Evolutionary conservation across 2,113 vertebrate genomes (phyloP), one percentile per base, ranked within the genome.

Genomic region (Thamnophis sirtalis): DNA sequence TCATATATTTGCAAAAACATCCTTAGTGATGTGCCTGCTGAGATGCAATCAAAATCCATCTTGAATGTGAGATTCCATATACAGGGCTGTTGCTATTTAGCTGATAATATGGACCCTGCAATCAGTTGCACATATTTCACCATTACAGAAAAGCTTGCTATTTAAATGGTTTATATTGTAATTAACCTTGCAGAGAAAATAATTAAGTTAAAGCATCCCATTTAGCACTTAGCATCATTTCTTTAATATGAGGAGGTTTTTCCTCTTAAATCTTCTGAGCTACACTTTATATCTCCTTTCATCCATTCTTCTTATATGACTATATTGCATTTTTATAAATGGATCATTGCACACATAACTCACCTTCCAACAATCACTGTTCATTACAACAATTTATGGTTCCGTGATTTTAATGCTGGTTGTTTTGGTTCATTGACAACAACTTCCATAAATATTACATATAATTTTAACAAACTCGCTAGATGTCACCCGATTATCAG

Each of bases 131-230:
- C 13, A 84, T 4, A 93, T 19, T 90, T 92, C 55, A 95, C 91
- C 93, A 93, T 94, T 94, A 91, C 24, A 92, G 91, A 93, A 94
- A 89, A 93, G 13, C 5, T 92, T 9, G 2, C 89, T 93, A 86
- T 3, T 38, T 58, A 92, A 93, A 60, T 43, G 33, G 3, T 51
- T 26, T 91, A 89, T 91, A 92, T 93, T 93, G 21, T n/a, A 92
- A 87, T 94, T 93, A 94, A 24, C 86, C 88, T 73, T 86, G 86
- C 7, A 68, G 11, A 90, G 33, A 17, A 87, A 91, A 28, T 93
- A 89, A 88, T 43, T 91, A 93, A 95, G 54, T 91, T 91, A 93
- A 95, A 60, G 2, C 26, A 92, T 91, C 87, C 15, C 11, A 38
- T 53, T 86, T 93, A 68, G 19, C 0, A 89, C 73, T 90, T 87